Conservation (phyloP, 2,113 vertebrate species). For the Zapus hudsonius region DNA sequence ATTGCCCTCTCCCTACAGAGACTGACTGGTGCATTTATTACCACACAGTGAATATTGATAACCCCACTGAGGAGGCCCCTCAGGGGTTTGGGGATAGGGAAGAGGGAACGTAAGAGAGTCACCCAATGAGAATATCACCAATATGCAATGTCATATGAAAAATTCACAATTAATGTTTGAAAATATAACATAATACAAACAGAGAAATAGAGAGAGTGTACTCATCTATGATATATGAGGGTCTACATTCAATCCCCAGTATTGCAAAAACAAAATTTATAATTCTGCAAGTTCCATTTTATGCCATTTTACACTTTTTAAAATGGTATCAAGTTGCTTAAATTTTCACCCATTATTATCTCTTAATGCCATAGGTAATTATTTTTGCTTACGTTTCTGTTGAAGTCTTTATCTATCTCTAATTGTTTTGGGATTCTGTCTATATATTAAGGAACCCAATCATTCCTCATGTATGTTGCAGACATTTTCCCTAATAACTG, state of each 20-base stretch:
- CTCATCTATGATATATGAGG: neutral
- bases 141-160: no score
- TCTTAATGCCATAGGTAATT: neutral
- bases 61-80: no score
- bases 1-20: no score
- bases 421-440: neutral
- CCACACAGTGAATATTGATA: no score
- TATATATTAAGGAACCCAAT: neutral
- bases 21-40: no score
- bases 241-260: neutral
- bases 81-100: no score
- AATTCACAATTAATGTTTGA: no score
- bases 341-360: neutral
- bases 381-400: constrained; percentile 1
- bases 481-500: neutral
- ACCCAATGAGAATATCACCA: no score
- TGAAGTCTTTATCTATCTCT: neutral
- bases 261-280: neutral
- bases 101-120: no score
- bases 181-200: no score
- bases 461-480: neutral
- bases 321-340: neutral
- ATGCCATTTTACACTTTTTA: constrained; percentile 15
- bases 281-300: constrained; percentile 6
- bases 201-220: no score